Conservation (phyloP, 2,888 invertebrate genomes). For the Limnephilus lunatus region DNA sequence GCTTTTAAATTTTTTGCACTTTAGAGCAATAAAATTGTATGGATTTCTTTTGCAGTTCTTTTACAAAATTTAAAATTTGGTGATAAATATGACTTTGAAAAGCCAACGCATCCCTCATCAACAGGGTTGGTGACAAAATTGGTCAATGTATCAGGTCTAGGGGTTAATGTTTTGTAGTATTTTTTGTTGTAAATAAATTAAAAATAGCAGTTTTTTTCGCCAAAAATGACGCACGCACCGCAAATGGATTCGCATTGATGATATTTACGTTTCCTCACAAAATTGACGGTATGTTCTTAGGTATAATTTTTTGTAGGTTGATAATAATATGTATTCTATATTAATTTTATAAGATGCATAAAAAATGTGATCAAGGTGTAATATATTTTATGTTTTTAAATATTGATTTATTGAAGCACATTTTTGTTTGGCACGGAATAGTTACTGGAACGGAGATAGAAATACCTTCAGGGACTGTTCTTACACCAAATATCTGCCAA, state of each 20-base stretch:
- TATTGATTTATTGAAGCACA: background rate
- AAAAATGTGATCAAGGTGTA: background rate
- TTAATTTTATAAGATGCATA: background rate
- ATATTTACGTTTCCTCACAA: background rate
- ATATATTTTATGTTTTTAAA: background rate
- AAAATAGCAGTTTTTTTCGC: background rate
- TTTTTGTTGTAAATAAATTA: background rate
- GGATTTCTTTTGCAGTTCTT: background rate
- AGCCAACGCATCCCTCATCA: background rate
- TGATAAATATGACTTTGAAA: background rate
- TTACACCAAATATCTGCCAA: background rate
- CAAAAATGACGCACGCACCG: background rate
- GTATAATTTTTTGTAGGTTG: background rate
- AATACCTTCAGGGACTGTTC: background rate
- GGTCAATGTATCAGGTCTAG: background rate
- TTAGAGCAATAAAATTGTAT: background rate
- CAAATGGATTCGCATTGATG: background rate
- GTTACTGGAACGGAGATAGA: background rate
- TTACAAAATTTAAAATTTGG: background rate
- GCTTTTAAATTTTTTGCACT: background rate
- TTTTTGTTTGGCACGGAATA: background rate
- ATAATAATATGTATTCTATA: background rate
- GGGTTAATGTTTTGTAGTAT: background rate
- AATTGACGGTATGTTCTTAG: background rate
- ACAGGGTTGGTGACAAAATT: background rate